Conservation (phyloP, 2,888 invertebrate species). For the Polyploca ridens region DNA sequence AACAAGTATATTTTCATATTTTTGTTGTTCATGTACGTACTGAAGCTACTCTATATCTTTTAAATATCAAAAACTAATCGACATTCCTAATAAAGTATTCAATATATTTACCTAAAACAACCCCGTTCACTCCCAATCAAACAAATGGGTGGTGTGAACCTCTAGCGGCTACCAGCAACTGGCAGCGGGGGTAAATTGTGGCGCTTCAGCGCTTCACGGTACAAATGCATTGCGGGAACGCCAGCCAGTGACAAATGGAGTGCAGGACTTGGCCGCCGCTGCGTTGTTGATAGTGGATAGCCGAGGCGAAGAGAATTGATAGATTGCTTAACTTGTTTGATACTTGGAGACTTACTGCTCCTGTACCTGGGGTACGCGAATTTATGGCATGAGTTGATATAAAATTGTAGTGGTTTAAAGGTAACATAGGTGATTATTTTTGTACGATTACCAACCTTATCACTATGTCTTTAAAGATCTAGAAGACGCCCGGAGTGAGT, state of each 20-base stretch:
- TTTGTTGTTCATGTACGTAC: too few relatives aligned
- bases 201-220: slow-evolving; percentile 35
- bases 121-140: slow-evolving; percentile 44
- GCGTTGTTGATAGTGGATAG: neutral
- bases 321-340: slow-evolving; percentile 1
- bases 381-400: neutral
- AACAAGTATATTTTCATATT: too few relatives aligned
- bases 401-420: neutral
- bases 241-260: slow-evolving; percentile 33
- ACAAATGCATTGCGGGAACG: slow-evolving; percentile 20
- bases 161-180: slow-evolving; percentile 14
- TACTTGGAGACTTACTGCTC: neutral
- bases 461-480: too few relatives aligned
- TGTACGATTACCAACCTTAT: too few relatives aligned
- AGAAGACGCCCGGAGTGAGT: too few relatives aligned
- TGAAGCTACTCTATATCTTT: neutral
- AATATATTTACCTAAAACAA: slow-evolving; percentile 38
- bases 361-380: neutral
- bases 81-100: slow-evolving; percentile 42
- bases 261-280: slow-evolving; percentile 12
- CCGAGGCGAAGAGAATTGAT: neutral
- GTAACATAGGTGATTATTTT: neutral
- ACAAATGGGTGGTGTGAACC: slow-evolving; percentile 44
- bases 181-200: slow-evolving; percentile 38
- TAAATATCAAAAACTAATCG: slow-evolving; percentile 31